Evolutionary conservation across 1,140 invertebrate genomes (phyloP), one percentile per base, ranked within the genome.

Genomic region (Drosophila sucinea): DNA sequence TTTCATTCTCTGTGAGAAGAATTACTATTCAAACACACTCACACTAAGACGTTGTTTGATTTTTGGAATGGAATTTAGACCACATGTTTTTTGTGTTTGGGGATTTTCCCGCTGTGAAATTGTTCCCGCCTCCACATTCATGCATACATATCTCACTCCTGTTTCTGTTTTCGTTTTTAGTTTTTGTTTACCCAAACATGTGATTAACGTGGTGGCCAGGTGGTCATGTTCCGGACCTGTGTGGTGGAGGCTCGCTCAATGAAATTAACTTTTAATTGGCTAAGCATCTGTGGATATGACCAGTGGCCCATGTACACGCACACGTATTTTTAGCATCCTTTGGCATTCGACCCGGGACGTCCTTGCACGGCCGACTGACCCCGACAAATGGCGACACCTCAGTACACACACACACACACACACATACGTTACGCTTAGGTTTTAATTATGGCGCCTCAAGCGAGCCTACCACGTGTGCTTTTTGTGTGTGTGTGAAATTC

Each of bases 221-320:
- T 10, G 58, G 23, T 17, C 17, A 51, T 47, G 29, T 8, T 29
- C 1, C 29, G 38, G 29, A 47, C 17, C 17, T 17, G 17, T 17
- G 17, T 55, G 10, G 64, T 54, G 6, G 17, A 17, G 23, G 41
- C 62, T 73, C 69, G 38, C 62, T 73, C 70, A 58, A 54, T 87
- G 67, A 77, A 90, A 84, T 75, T 66, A 73, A 68, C 81, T 89
- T 84, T 87, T 89, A 89, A 89, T 89, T 90, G 84, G 80, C 85
- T 71, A 60, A 73, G 71, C 65, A 62, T 67, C 71, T 40, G 35
- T 10, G 35, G 3, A 38, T 11, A 40, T 64, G 60, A 6, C 41
- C 67, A 60, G 32, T 55, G 25, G 60, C 5, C 41, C 60, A 69
- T 71, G 56, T 40, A 40, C 17, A 17, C 65, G 51, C 38, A 35